A percentile compares a stretch with the other conserved stretches of the same genome.
Conservation (phyloP, 2,797 vertebrate genomes). For the Clarias pachynema region DNA sequence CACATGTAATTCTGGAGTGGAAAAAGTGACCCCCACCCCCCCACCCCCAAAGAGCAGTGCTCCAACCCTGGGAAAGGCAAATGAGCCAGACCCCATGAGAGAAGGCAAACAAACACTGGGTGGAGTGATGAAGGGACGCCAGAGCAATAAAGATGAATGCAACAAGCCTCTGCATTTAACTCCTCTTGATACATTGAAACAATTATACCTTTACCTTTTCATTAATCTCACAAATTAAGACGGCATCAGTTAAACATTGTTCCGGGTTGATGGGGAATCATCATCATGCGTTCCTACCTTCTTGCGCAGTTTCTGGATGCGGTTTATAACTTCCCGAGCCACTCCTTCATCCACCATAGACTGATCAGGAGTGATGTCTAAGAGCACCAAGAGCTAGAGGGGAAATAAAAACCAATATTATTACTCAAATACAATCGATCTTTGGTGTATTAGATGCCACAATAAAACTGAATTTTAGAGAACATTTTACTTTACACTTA, state of each 20-base stretch:
- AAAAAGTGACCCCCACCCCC: conserved; percentile 60
- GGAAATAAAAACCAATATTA: not conserved
- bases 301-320: conserved; percentile 97
- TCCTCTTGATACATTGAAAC: not conserved
- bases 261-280: not conserved
- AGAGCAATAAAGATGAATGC: conserved; percentile 8
- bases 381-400: conserved; percentile 87
- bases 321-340: conserved; percentile 96
- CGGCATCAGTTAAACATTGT: not conserved
- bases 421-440: not conserved
- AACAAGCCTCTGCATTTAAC: not conserved
- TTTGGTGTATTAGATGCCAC: not conserved
- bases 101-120: conserved; percentile 37
- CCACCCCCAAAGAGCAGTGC: conserved; percentile 57
- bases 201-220: too few relatives aligned
- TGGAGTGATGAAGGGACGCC: conserved; percentile 13
- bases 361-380: conserved; percentile 93
- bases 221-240: not conserved
- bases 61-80: conserved; percentile 50
- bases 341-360: conserved; percentile 96
- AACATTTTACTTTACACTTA: not conserved
- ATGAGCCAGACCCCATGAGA: conserved; percentile 37
- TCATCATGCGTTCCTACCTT: conserved; percentile 78
- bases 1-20: conserved; percentile 72
- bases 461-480: not conserved